Conservation (phyloP, 1,140 invertebrate species). For the Ruditapes philippinarum region DNA sequence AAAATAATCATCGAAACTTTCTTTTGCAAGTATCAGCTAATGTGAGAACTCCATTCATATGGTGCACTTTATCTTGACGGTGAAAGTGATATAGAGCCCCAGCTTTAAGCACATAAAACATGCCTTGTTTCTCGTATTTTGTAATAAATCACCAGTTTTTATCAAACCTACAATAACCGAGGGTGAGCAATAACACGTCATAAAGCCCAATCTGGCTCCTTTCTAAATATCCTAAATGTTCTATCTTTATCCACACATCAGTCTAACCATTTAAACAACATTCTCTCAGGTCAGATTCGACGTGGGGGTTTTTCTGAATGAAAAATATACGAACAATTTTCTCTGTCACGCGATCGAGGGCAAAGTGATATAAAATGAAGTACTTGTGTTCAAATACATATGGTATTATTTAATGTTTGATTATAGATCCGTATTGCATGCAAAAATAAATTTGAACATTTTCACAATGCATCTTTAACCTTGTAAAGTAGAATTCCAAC, state of each 20-base stretch:
- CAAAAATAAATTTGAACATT: background rate
- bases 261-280: background rate
- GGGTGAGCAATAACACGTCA: conserved; percentile 26
- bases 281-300: background rate
- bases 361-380: background rate
- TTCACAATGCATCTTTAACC: too few relatives aligned
- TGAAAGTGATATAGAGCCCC: background rate
- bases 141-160: conserved; percentile 29
- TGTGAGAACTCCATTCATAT: conserved; percentile 36
- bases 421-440: background rate
- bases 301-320: conserved; percentile 21
- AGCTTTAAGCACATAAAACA: conserved; percentile 22
- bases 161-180: background rate
- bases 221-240: background rate
- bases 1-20: background rate
- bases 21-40: conserved; percentile 27
- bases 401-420: background rate
- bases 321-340: background rate
- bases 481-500: too few relatives aligned
- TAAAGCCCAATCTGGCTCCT: conserved; percentile 40
- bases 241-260: conserved; percentile 1
- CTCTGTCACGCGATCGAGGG: background rate
- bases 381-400: background rate
- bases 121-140: conserved; percentile 24
- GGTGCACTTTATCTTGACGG: conserved; percentile 30